Percentiles rank a stretch among this genome's conserved stretches.
phyloP scores from a whole-genome alignment of 2,797 vertebrate species.

The Etheostoma perlongum region DNA sequence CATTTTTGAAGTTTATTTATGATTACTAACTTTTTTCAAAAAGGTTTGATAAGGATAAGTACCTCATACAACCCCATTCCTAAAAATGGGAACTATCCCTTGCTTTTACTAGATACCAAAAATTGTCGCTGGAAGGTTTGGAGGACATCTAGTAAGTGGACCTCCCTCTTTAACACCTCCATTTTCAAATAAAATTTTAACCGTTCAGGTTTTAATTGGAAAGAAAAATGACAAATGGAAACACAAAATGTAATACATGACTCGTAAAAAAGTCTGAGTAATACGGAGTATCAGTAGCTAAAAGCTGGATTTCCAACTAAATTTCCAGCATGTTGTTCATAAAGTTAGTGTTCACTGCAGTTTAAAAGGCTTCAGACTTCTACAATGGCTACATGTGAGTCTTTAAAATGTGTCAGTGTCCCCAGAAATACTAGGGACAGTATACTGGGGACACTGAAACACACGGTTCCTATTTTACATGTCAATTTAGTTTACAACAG shows the following conservation, averaged over 20 bases:
- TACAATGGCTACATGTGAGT: constrained; percentile 14
- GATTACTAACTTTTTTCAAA: not conserved
- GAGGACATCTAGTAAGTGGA: not conserved
- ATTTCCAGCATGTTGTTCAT: not conserved
- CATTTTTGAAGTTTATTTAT: not conserved
- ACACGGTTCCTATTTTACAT: constrained; percentile 30
- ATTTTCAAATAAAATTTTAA: not conserved
- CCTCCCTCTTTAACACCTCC: no score
- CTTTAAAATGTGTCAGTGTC: constrained; percentile 9
- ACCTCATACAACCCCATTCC: no score
- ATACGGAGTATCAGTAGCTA: not conserved
- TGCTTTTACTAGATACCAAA: no score
- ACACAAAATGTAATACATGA: not conserved
- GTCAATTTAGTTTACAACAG: constrained; percentile 41
- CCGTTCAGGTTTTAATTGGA: not conserved
- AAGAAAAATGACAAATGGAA: not conserved
- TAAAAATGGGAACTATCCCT: no score
- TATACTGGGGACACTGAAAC: no score
- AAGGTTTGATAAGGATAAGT: no score
- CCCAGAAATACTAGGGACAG: constrained; percentile 8
- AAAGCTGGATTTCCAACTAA: not conserved
- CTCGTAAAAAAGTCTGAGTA: not conserved
- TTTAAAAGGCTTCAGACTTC: constrained; percentile 17
- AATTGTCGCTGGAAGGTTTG: not conserved
- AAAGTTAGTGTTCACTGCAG: not conserved